Percentiles rank a stretch among this genome's conserved stretches.
Evolutionary conservation across 2,888 invertebrate species (phyloP).

Genomic region (Meghimatium bilineatum): DNA sequence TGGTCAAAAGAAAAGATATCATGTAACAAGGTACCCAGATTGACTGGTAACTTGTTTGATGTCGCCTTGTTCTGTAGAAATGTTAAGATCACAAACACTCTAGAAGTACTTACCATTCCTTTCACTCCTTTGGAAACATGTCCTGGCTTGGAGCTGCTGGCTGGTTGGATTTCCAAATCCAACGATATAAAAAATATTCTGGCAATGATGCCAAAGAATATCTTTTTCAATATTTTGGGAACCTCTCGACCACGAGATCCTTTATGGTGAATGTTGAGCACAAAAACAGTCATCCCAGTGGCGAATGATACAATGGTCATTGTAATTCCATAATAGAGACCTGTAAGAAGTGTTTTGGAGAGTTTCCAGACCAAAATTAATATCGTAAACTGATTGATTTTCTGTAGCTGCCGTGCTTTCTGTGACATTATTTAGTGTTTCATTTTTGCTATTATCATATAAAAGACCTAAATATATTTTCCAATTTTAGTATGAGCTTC

Average conservation of each 20-base stretch:
- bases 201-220: constrained; percentile 87
- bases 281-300: constrained; percentile 79
- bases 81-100: background rate
- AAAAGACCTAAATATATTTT: background rate
- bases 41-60: background rate
- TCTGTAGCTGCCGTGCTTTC: constrained; percentile 18
- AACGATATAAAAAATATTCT: constrained; percentile 70
- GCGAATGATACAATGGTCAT: constrained; percentile 79
- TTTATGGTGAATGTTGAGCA: constrained; percentile 82
- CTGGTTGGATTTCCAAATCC: constrained; percentile 59
- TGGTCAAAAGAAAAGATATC: constrained; percentile 5
- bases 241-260: constrained; percentile 89
- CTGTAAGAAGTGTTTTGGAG: constrained; percentile 64
- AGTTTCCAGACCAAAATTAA: background rate
- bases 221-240: constrained; percentile 83
- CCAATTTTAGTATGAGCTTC: background rate
- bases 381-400: background rate
- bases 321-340: constrained; percentile 81
- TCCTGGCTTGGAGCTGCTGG: background rate
- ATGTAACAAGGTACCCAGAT: background rate
- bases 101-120: constrained; percentile 34
- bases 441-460: background rate
- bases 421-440: background rate
- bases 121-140: constrained; percentile 16
- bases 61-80: background rate